Conservation (phyloP, 2,797 vertebrate genomes). For the Enteromius treurensis region DNA sequence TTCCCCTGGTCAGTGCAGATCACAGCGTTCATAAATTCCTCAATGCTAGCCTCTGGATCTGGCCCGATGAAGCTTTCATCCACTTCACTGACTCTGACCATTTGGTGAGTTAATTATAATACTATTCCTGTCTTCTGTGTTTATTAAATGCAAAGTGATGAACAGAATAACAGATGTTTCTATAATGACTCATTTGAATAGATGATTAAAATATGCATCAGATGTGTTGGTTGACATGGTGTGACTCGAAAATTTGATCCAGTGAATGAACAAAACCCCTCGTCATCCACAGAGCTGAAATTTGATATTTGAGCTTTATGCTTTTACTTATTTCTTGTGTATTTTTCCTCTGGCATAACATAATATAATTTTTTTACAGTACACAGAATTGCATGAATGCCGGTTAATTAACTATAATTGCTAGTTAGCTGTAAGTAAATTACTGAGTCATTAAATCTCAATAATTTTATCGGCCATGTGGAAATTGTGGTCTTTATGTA, state of each 20-base stretch:
- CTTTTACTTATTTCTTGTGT: not conserved
- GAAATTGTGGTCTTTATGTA: not conserved
- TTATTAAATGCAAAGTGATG: conserved; percentile 15
- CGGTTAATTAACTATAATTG: conserved; percentile 19
- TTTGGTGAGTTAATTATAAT: conserved; percentile 27
- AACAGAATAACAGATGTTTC: conserved; percentile 37
- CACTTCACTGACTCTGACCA: conserved; percentile 7
- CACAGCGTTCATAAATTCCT: not conserved
- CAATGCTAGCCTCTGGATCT: conserved; percentile 1
- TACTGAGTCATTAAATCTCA: conserved; percentile 11
- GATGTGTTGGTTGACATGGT: not conserved
- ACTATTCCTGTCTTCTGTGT: conserved; percentile 21
- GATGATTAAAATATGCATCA: conserved; percentile 31
- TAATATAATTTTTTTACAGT: not conserved
- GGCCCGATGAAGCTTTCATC: conserved; percentile 26
- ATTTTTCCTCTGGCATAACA: not conserved
- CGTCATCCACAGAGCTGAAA: not conserved
- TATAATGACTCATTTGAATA: conserved; percentile 21
- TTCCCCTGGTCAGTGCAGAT: not conserved
- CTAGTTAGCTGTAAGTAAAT: conserved; percentile 8
- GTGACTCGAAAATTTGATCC: conserved; percentile 15
- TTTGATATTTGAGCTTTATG: not conserved
- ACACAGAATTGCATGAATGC: conserved; percentile 9
- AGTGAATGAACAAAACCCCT: not conserved
- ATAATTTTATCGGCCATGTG: not conserved